Evolutionary conservation across 92 coral and sea anemone genomes (phyloP), one percentile per base, ranked within the genome.

Genomic region (Bergia sp.): DNA sequence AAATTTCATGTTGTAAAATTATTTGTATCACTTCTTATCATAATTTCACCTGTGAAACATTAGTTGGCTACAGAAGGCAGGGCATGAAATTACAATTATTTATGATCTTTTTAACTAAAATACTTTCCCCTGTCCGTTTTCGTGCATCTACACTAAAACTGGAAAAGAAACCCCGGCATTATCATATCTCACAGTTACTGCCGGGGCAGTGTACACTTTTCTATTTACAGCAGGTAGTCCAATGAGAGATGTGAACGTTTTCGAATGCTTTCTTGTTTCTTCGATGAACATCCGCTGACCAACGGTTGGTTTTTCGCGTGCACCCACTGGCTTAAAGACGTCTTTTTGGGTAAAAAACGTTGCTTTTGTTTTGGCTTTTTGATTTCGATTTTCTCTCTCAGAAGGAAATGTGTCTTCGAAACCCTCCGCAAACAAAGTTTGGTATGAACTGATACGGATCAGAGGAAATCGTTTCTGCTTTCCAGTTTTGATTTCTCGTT

Each of bases 261-360:
- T 84, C 3, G 79, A 15, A 47, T 84, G 41, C 79, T 84, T 36
- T 18, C 20, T 37, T 44, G 42, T 37, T 13, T 53, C 39, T 41
- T 73, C 72, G 20, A 78, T 77, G 49, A 91, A 94, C 50, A 92
- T 44, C 18, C 87, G 81, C 85, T 95, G 92, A 2, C 98, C 98
- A 44, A 90, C 69, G 0, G 96, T 95, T 7, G 96, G 98, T 15
- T 80, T 43, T 42, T 77, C 55, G 13, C 98, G 92, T 13, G 89
- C 67, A 5, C 90, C 94, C 42, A 79, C 55, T 12, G 98, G 93
- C 71, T 86, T 92, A 37, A 95, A 95, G 37, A 94, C 88, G 78
- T 95, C 94, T 20, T 92, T 94, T 37, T 95, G 88, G 58, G 98
- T 92, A 44, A 95, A 95, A 85, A 95, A 95, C 37, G 98, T 95